Evolutionary conservation across 2,797 vertebrate species (phyloP).

Genomic region (Pangasius djambal): DNA sequence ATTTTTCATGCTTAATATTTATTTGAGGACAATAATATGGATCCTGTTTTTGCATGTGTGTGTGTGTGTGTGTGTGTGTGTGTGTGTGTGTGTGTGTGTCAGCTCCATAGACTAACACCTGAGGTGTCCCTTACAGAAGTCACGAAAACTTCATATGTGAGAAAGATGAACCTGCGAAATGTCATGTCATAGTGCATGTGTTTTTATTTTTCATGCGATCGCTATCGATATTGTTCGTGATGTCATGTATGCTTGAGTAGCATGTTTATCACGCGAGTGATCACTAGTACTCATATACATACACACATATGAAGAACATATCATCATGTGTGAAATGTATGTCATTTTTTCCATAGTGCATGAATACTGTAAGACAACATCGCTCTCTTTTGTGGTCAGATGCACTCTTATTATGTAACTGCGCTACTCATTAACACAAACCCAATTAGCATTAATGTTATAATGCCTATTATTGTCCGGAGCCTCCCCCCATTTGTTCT

Average conservation of each 20-base stretch:
- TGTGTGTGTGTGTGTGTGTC: not conserved
- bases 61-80: no score
- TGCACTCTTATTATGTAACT: slow-evolving; percentile 79
- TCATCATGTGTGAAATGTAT: slow-evolving; percentile 36
- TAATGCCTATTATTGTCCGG: slow-evolving; percentile 55
- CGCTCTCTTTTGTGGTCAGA: slow-evolving; percentile 64
- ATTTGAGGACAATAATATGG: not conserved
- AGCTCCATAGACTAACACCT: not conserved
- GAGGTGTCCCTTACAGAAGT: not conserved
- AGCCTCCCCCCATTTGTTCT: slow-evolving; percentile 18
- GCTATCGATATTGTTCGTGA: not conserved
- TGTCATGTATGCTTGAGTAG: not conserved
- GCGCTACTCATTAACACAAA: slow-evolving; percentile 78
- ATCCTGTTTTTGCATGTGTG: not conserved
- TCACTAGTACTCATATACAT: not conserved
- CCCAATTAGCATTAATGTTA: slow-evolving; percentile 55
- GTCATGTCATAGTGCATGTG: no score
- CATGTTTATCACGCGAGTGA: not conserved
- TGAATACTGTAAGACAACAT: slow-evolving; percentile 77
- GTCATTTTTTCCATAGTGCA: slow-evolving; percentile 74
- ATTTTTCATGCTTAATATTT: not conserved
- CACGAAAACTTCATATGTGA: not conserved
- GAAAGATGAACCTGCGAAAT: no score
- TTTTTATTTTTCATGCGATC: not conserved
- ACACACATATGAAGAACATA: not conserved